Percentiles rank a stretch among this genome's conserved stretches.
Evolutionary conservation across 2,113 vertebrate genomes (phyloP).

Genomic region (Mionectes macconnelli): DNA sequence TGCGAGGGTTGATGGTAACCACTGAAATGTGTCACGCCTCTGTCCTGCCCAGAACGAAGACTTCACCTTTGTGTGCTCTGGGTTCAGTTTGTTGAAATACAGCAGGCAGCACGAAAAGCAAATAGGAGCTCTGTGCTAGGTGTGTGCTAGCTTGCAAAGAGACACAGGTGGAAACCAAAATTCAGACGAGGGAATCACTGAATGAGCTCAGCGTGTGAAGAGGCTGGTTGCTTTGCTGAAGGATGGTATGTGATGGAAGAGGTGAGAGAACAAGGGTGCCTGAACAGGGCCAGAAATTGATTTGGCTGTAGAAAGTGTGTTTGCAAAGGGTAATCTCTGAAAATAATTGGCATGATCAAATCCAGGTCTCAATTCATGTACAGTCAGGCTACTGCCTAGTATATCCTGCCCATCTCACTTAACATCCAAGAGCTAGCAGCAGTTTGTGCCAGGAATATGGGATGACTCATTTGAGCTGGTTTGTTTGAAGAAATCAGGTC

Average conservation of each 20-base stretch:
- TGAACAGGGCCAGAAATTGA: neutral
- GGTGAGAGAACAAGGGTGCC: neutral
- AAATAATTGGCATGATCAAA: neutral
- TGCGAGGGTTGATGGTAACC: neutral
- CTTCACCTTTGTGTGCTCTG: neutral
- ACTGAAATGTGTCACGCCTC: neutral
- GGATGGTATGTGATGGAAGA: neutral
- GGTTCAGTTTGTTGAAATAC: neutral
- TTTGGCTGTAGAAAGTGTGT: neutral
- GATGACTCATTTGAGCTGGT: conserved; percentile 4
- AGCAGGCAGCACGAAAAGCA: neutral
- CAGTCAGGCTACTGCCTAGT: neutral
- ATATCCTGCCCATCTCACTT: neutral
- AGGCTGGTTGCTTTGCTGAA: neutral
- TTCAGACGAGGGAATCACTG: neutral
- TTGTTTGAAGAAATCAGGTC: neutral
- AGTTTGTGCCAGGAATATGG: conserved; percentile 16
- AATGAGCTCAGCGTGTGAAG: neutral
- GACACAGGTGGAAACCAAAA: neutral
- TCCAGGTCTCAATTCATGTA: neutral
- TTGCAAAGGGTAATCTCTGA: neutral
- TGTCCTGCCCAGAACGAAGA: neutral
- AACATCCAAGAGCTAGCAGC: neutral
- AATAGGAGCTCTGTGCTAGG: neutral
- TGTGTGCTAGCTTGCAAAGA: neutral